A percentile compares a stretch with the other conserved stretches of the same genome.
Conservation (phyloP, 2,113 vertebrate genomes). For the Leucopternis melanops region DNA sequence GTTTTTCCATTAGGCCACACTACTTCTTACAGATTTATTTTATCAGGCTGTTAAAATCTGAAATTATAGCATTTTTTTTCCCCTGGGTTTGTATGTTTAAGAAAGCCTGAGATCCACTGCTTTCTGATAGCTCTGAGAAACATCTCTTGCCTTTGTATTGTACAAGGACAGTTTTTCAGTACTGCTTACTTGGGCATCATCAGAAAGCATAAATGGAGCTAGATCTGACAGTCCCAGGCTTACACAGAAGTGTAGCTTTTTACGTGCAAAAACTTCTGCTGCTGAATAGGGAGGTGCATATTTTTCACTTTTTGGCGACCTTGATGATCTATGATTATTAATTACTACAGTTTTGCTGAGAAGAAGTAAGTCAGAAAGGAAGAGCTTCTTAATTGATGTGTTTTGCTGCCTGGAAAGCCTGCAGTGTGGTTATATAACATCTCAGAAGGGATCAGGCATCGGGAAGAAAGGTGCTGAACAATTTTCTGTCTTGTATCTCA, state of each 20-base stretch:
- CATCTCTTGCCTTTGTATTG: neutral
- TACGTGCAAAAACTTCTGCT: neutral
- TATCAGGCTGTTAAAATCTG: neutral
- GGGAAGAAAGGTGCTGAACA: neutral
- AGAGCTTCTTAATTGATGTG: conserved; percentile 16
- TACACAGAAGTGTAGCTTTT: neutral
- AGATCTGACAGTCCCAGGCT: neutral
- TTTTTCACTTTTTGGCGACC: neutral
- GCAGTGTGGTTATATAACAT: neutral
- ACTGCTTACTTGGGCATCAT: neutral
- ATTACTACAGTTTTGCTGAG: neutral
- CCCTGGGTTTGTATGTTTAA: neutral
- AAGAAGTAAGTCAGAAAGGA: conserved; percentile 15
- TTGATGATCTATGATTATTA: neutral
- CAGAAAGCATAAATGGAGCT: neutral
- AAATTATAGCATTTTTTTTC: neutral
- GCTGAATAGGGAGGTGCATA: neutral
- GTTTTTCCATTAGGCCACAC: neutral
- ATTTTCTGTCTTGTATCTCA: neutral
- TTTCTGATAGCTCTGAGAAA: neutral
- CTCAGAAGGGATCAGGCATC: neutral
- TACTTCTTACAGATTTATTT: neutral
- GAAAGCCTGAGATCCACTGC: neutral
- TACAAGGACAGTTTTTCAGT: neutral
- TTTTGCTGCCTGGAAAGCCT: neutral